A percentile compares a stretch with the other conserved stretches of the same genome.
These are phyloP conservation scores for Zeus faber DNA, from an alignment of 2,113 vertebrate species.

Conservation along the genomic window DNA sequence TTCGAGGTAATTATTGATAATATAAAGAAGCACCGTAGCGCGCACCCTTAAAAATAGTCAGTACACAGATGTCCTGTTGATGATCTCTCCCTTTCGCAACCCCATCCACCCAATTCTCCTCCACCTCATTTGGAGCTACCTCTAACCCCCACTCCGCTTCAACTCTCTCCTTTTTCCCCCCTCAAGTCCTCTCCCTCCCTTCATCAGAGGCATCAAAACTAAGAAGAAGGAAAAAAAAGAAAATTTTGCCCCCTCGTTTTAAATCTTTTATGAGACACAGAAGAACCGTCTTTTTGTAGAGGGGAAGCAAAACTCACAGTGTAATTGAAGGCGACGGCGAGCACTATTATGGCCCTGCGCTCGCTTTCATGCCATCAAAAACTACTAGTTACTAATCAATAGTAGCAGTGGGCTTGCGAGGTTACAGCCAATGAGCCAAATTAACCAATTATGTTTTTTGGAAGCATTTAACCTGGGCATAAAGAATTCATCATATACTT, in stretches of 20 bases:
- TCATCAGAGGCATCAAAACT: slow-evolving; percentile 8
- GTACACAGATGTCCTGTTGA: too few relatives aligned
- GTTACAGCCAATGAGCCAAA: neutral
- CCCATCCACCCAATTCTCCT: too few relatives aligned
- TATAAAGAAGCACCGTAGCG: too few relatives aligned
- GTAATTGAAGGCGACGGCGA: neutral
- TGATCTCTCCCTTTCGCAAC: too few relatives aligned
- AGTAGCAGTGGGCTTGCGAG: neutral
- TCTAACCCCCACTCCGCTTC: too few relatives aligned
- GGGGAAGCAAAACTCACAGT: neutral
- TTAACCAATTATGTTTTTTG: neutral
- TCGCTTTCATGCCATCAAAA: neutral
- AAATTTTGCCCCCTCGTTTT: slow-evolving; percentile 5
- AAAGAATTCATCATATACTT: slow-evolving; percentile 6
- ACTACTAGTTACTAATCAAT: neutral
- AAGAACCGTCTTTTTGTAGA: slow-evolving; percentile 4
- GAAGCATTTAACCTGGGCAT: neutral
- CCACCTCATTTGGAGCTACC: too few relatives aligned
- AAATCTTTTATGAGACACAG: slow-evolving; percentile 18
- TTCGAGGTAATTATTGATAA: too few relatives aligned
- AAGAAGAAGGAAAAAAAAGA: neutral
- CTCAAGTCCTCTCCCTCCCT: neutral
- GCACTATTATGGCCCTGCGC: neutral
- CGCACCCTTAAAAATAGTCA: too few relatives aligned
- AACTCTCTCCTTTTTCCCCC: too few relatives aligned